phyloP scores from a whole-genome alignment of 2,113 vertebrate genomes.

The Syngnathus scovelli region DNA sequence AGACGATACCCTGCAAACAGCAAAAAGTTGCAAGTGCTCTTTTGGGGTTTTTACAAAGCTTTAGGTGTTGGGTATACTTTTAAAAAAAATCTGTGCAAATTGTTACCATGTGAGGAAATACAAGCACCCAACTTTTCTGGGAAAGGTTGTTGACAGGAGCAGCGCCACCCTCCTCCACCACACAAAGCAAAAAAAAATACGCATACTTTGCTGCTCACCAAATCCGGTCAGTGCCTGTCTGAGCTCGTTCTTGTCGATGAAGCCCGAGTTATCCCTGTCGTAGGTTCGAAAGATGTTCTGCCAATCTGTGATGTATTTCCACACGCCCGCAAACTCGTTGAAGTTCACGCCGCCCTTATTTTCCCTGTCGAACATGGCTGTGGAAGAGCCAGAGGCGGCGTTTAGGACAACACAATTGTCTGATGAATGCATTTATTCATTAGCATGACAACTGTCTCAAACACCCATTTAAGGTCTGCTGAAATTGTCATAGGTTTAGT shows the following conservation, averaged over 20 bases:
- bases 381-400: neutral
- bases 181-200: conserved; percentile 10
- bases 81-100: neutral
- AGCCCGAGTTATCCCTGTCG: conserved; percentile 94
- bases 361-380: conserved; percentile 98
- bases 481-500: neutral
- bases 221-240: conserved; percentile 97
- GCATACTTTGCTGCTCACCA: conserved; percentile 78
- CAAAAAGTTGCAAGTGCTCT: neutral
- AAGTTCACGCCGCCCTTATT: conserved; percentile 97
- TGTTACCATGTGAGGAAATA: neutral
- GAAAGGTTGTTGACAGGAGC: conserved; percentile 7
- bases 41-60: neutral
- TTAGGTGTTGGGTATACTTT: too few relatives aligned
- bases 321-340: conserved; percentile 92
- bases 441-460: neutral
- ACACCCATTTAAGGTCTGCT: neutral
- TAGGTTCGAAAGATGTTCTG: conserved; percentile 97
- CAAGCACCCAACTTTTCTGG: conserved; percentile 4
- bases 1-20: conserved; percentile 83
- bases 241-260: conserved; percentile 96
- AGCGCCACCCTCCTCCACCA: conserved; percentile 35
- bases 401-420: neutral
- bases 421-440: neutral
- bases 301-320: conserved; percentile 99